Conservation (phyloP, 1,140 invertebrate species). For the Melanaphis sacchari region DNA sequence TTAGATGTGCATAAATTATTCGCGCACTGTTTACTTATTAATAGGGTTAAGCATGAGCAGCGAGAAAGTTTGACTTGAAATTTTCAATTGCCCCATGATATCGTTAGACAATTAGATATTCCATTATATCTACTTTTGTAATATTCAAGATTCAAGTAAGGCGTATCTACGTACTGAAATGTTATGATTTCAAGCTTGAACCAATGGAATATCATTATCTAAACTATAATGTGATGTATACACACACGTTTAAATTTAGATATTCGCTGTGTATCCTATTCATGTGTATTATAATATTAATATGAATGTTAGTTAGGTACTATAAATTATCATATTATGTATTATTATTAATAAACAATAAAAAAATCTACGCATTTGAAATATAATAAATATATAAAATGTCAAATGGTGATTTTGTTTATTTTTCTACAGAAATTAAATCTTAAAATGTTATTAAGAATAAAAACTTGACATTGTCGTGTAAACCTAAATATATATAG, state of each 20-base stretch:
- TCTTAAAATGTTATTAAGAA: not conserved
- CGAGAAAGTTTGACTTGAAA: constrained; percentile 44
- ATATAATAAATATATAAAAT: no score
- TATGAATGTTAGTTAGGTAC: no score
- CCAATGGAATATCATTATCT: not conserved
- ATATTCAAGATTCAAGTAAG: not conserved
- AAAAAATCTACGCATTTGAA: no score
- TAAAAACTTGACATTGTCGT: not conserved
- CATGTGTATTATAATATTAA: no score
- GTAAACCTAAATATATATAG: not conserved
- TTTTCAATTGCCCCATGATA: not conserved
- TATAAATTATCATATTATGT: no score
- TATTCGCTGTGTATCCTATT: no score
- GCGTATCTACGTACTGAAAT: not conserved
- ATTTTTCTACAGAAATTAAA: not conserved
- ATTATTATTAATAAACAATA: no score
- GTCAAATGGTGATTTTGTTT: not conserved
- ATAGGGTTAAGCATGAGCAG: not conserved
- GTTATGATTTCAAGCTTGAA: not conserved
- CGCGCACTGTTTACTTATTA: constrained; percentile 51
- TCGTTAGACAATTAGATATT: constrained; percentile 40
- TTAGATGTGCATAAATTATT: constrained; percentile 49
- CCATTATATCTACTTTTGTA: constrained; percentile 25
- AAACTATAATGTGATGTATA: not conserved
- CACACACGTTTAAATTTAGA: no score